A percentile compares a stretch with the other conserved stretches of the same genome.
phyloP scores from a whole-genome alignment of 2,797 vertebrate species.

The Gallinago stenura region DNA sequence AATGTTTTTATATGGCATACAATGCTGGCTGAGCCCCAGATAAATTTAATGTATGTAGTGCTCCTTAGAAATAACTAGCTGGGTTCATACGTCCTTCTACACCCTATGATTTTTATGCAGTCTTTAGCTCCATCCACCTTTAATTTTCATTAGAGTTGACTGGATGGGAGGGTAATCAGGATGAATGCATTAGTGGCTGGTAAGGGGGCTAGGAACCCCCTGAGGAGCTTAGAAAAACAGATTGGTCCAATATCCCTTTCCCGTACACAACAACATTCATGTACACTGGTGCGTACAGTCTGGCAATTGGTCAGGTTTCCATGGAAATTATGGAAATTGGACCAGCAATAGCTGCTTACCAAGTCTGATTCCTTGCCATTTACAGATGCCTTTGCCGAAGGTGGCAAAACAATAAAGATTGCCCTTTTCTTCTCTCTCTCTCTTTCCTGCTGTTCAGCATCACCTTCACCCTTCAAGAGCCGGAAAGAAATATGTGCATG shows the following conservation, averaged over 20 bases:
- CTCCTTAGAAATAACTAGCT: background rate
- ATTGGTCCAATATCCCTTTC: background rate
- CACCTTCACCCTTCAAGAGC: background rate
- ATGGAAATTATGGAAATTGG: conserved; percentile 37
- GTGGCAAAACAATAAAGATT: background rate
- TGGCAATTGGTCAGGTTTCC: conserved; percentile 25
- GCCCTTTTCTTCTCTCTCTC: background rate
- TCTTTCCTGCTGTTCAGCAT: background rate
- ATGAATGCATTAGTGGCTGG: background rate
- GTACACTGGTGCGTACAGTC: background rate
- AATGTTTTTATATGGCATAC: background rate
- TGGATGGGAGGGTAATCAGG: background rate
- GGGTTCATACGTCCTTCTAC: rapidly evolving
- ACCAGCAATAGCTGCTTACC: background rate
- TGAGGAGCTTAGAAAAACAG: background rate
- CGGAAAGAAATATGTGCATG: background rate
- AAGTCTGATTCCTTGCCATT: background rate
- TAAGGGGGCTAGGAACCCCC: background rate
- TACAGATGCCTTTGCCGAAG: background rate
- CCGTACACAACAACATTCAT: background rate
- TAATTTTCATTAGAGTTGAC: background rate
- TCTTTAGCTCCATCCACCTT: background rate
- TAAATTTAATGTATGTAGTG: background rate
- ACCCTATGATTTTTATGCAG: background rate
- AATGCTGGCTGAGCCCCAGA: background rate